These are phyloP conservation scores for Paraescarpia echinospica DNA, from an alignment of 1,140 invertebrate genomes.

Conservation along the genomic window DNA sequence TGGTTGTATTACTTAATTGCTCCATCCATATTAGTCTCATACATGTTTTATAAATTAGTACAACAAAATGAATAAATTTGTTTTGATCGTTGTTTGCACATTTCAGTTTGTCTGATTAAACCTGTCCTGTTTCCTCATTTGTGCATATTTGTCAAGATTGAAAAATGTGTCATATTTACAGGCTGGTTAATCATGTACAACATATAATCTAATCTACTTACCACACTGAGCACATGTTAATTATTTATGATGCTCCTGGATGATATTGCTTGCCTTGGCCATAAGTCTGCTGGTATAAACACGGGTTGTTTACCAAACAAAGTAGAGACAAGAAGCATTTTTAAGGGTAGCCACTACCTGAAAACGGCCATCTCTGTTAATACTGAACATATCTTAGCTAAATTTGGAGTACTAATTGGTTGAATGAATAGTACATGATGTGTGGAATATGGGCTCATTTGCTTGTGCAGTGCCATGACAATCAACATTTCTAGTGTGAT, in stretches of 20 bases:
- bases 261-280: not conserved
- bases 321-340: not conserved
- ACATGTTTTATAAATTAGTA: too few relatives aligned
- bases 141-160: not conserved
- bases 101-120: not conserved
- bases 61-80: too few relatives aligned
- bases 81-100: not conserved
- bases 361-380: too few relatives aligned
- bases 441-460: too few relatives aligned
- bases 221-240: not conserved
- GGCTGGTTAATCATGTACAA: not conserved
- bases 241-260: not conserved
- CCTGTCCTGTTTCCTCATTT: not conserved
- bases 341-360: too few relatives aligned
- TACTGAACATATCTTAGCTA: too few relatives aligned
- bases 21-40: not conserved
- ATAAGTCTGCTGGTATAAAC: not conserved
- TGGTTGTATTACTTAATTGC: not conserved
- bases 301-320: not conserved
- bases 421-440: too few relatives aligned
- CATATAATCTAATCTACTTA: too few relatives aligned
- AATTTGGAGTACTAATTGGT: too few relatives aligned
- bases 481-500: too few relatives aligned
- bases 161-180: too few relatives aligned
- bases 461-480: too few relatives aligned